Evolutionary conservation across 2,888 invertebrate species (phyloP).

Genomic region (Pristionchus maxplancki): DNA sequence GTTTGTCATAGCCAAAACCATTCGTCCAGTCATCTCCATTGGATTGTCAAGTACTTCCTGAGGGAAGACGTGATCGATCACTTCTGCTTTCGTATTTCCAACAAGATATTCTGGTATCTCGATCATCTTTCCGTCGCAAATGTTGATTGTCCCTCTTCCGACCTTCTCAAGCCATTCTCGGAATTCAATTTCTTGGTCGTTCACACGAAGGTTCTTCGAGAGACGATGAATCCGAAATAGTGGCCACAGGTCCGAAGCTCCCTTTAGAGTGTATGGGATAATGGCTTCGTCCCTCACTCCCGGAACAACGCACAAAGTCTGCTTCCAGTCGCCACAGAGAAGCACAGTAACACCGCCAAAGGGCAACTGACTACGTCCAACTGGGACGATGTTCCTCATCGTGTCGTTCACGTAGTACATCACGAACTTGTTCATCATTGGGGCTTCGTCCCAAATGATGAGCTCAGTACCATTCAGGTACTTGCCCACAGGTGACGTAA

Average conservation of each 20-base stretch:
- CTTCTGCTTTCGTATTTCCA: neutral
- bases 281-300: neutral
- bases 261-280: constrained; percentile 17
- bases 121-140: neutral
- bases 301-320: neutral
- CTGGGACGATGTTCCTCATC: neutral
- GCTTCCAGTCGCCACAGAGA: constrained; percentile 36
- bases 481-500: neutral
- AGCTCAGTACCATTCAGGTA: neutral
- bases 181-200: neutral
- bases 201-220: neutral
- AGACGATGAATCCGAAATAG: neutral
- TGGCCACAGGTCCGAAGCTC: neutral
- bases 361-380: neutral
- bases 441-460: constrained; percentile 45
- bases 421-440: constrained; percentile 20
- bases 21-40: neutral
- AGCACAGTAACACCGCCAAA: constrained; percentile 22
- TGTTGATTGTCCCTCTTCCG: neutral
- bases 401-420: neutral
- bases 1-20: neutral
- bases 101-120: neutral
- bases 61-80: neutral
- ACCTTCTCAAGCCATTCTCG: constrained; percentile 16
- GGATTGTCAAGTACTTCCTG: neutral